Conservation (phyloP, 1,140 invertebrate genomes). For the roundworm (Caenorhabditis elegans) region WBcel235 BX284602.5:8047501-8048000, state of each 20-base stretch:
- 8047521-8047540: too few relatives aligned
- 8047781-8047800: too few relatives aligned
- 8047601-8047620: not conserved
- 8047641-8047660: not conserved
- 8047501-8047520: too few relatives aligned
- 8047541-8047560: not conserved
- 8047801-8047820: too few relatives aligned
- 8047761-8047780: too few relatives aligned
- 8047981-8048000: not conserved
- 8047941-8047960: not conserved
- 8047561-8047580: not conserved
- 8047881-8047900: too few relatives aligned
- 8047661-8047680: not conserved
- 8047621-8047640: not conserved
- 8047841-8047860: too few relatives aligned
- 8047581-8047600: not conserved
- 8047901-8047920: too few relatives aligned
- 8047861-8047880: too few relatives aligned
- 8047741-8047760: too few relatives aligned
- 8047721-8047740: too few relatives aligned
- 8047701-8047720: not conserved
- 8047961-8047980: not conserved
- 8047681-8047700: not conserved
- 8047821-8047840: too few relatives aligned
- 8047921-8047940: not conserved